Percentiles rank a stretch among this genome's conserved stretches.
These are phyloP conservation scores for Tiliacea aurago DNA, from an alignment of 2,888 invertebrate species.

Conservation along the genomic window DNA sequence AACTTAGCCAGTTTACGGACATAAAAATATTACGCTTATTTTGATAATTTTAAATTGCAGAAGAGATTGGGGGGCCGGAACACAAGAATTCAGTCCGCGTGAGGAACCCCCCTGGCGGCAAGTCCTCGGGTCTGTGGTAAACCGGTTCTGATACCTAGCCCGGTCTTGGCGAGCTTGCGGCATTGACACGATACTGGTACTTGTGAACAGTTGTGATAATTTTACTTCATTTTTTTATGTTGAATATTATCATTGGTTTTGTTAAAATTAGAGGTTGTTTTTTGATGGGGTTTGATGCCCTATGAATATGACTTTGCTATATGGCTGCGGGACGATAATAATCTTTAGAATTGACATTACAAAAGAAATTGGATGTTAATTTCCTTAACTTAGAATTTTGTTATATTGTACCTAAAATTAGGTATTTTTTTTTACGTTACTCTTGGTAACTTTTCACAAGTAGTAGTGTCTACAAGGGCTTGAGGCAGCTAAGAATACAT, in stretches of 20 bases:
- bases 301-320: conserved; percentile 10
- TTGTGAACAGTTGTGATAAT: conserved; percentile 64
- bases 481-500: conserved; percentile 75
- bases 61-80: conserved; percentile 93
- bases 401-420: conserved; percentile 16
- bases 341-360: conserved; percentile 12
- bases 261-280: not conserved
- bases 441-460: conserved; percentile 69
- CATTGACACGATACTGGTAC: conserved; percentile 65
- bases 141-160: conserved; percentile 40
- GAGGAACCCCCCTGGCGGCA: conserved; percentile 97
- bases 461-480: conserved; percentile 65
- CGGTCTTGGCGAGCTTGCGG: conserved; percentile 56
- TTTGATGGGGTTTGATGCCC: not conserved
- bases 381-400: conserved; percentile 2
- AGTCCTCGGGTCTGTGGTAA: conserved; percentile 97
- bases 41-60: conserved; percentile 85
- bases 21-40: too few relatives aligned
- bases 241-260: conserved; percentile 26
- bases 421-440: conserved; percentile 11
- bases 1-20: too few relatives aligned
- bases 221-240: conserved; percentile 7
- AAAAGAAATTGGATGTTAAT: not conserved
- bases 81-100: conserved; percentile 96
- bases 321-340: not conserved